Conservation (phyloP, 2,888 invertebrate genomes). For the Galeruca laticollis region DNA sequence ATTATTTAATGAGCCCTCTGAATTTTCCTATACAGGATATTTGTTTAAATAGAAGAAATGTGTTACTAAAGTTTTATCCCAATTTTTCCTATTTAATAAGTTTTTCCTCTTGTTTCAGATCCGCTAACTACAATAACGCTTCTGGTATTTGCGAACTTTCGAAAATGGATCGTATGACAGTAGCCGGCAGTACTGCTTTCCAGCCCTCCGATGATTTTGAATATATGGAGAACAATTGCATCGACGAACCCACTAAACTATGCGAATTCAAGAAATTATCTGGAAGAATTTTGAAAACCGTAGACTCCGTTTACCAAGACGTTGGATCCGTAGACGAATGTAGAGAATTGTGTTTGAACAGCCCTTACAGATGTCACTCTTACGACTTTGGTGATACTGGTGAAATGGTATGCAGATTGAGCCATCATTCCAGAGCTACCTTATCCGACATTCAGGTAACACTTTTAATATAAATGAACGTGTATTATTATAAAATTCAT, state of each 20-base stretch:
- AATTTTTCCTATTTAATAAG: no score
- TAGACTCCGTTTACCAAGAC: slow-evolving; percentile 93
- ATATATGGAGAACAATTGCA: slow-evolving; percentile 93
- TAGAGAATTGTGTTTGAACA: slow-evolving; percentile 88
- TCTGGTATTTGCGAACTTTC: slow-evolving; percentile 89
- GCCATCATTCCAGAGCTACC: slow-evolving; percentile 91
- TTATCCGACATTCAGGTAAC: slow-evolving; percentile 87
- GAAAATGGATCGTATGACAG: slow-evolving; percentile 91
- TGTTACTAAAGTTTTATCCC: no score
- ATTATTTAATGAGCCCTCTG: no score
- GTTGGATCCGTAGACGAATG: slow-evolving; percentile 89
- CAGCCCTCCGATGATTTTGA: slow-evolving; percentile 71
- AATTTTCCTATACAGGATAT: no score
- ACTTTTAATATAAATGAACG: background rate
- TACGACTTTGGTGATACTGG: slow-evolving; percentile 95
- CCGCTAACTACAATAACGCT: slow-evolving; percentile 89
- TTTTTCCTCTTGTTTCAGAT: slow-evolving; percentile 71
- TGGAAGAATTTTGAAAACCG: slow-evolving; percentile 91
- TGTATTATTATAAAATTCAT: no score
- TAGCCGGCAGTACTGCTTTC: slow-evolving; percentile 85
- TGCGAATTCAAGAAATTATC: slow-evolving; percentile 93
- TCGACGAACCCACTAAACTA: slow-evolving; percentile 92
- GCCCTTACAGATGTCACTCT: slow-evolving; percentile 92
- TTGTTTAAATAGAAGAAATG: no score
- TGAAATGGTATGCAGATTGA: slow-evolving; percentile 91